Evolutionary conservation across 2,888 invertebrate species (phyloP), one percentile per base, ranked within the genome.

Genomic region (Leptinotarsa peninsularis): DNA sequence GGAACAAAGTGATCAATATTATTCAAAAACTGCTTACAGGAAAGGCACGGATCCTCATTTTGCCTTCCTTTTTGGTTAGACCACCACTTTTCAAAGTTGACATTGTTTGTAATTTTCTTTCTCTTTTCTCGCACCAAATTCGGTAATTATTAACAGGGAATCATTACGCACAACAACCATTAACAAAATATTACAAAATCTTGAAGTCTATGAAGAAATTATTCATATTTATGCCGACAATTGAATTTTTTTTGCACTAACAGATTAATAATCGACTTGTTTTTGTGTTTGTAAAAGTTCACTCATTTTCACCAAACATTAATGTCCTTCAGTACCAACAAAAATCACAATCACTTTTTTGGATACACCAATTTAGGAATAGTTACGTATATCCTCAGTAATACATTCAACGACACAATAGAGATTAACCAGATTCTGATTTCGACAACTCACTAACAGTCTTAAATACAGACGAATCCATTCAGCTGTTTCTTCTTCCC

Each of bases 1-100:
- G 27, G 33, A 18, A 63, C 3, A 3, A 17, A 43, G 49, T 4
- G 18, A 66, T 68, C 73, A 72, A 67, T 75, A 66, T 66, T 27
- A 67, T 43, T 33, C 10, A 49, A 66, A 43, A 60, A 49, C 49
- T 43, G 93, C 96, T 97, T 91, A 98, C 98, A 89, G 98, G 98
- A 91, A 98, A 98, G 84, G 98, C 98, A 89, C 98, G 93, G 88
- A 98, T 98, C 88, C 98, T 93, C 98, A 98, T 98, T 91, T 98
- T 98, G 91, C 94, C 94, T 91, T 96, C 96, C 90, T 96, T 96
- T 90, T 96, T 96, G 85, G 94, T 93, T 89, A 94, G 91, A 85
- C 93, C 91, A 88, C 93, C 90, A 87, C 90, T 92, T 90, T 93
- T 93, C 92, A 93, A 93, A 91, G 92, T 93, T 89, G 86, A 85